A percentile compares a stretch with the other conserved stretches of the same genome.
phyloP scores from a whole-genome alignment of 2,113 vertebrate genomes.

The Hucho hucho region DNA sequence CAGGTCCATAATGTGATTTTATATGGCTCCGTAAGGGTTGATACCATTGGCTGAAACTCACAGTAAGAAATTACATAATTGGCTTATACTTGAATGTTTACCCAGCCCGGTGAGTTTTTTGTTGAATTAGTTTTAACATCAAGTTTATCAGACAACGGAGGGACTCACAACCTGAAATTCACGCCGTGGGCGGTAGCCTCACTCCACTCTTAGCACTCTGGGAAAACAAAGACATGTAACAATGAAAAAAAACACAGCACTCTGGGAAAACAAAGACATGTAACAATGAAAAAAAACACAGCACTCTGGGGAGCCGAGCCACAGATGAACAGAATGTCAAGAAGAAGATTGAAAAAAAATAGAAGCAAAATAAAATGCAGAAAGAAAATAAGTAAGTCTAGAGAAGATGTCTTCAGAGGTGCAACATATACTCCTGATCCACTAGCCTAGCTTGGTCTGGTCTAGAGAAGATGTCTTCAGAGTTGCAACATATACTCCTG shows the following conservation, averaged over 20 bases:
- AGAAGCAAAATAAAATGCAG: slow-evolving; percentile 37
- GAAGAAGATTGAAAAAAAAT: slow-evolving; percentile 50
- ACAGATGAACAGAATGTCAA: slow-evolving; percentile 68
- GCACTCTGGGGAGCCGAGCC: slow-evolving; percentile 62
- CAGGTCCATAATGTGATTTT: no score
- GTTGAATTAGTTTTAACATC: slow-evolving; percentile 86
- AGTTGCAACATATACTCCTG: no score
- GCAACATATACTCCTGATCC: slow-evolving; percentile 14
- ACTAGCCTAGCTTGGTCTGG: slow-evolving; percentile 25
- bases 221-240: slow-evolving; percentile 97
- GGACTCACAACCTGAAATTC: slow-evolving; percentile 99
- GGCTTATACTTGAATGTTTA: slow-evolving; percentile 93
- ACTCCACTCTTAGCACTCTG: slow-evolving; percentile 99
- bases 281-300: slow-evolving; percentile 94
- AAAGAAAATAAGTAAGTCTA: slow-evolving; percentile 18
- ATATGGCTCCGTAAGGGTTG: background rate
- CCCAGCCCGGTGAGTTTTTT: slow-evolving; percentile 79
- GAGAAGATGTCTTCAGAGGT: slow-evolving; percentile 58
- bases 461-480: no score
- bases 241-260: slow-evolving; percentile 91
- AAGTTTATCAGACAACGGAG: slow-evolving; percentile 81
- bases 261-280: slow-evolving; percentile 95
- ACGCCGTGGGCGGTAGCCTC: slow-evolving; percentile 98
- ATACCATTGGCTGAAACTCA: background rate
- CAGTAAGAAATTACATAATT: background rate